These are phyloP conservation scores for Momotus momota DNA, from an alignment of 2,797 vertebrate species.

Conservation along the genomic window DNA sequence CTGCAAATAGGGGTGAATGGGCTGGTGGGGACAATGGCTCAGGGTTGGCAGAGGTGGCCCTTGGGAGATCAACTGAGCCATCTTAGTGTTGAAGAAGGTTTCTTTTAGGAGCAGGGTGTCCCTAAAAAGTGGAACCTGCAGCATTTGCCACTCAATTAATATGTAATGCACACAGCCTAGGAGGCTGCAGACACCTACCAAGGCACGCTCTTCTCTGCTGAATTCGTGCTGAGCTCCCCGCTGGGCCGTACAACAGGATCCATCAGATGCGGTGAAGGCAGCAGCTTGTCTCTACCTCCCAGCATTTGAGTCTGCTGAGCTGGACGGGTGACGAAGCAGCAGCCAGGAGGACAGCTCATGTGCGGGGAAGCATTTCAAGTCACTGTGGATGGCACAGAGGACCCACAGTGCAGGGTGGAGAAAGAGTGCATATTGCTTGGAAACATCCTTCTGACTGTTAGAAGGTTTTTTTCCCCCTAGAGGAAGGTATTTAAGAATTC, in stretches of 20 bases:
- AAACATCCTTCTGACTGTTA: background rate
- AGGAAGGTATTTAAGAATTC: background rate
- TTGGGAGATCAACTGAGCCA: background rate
- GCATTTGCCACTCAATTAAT: background rate
- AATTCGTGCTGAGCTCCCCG: background rate
- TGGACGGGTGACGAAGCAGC: background rate
- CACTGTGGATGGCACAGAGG: background rate
- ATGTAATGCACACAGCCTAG: background rate
- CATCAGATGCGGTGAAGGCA: fast-evolving
- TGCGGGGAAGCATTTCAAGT: background rate
- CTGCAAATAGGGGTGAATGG: background rate
- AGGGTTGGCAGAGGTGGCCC: background rate
- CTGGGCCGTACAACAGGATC: background rate
- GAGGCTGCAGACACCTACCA: background rate
- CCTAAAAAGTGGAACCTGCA: background rate
- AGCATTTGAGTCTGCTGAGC: background rate
- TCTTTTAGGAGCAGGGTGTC: background rate
- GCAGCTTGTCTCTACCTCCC: background rate
- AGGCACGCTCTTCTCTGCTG: fast-evolving
- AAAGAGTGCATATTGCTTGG: background rate
- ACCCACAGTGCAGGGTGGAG: too few species aligned
- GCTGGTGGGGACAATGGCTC: background rate
- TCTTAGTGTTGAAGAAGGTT: background rate
- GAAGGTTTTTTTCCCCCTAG: background rate
- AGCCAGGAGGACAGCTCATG: background rate